Base-by-base conservation (phyloP, 2,113 vertebrate genomes). In the Pipra filicauda region DNA sequence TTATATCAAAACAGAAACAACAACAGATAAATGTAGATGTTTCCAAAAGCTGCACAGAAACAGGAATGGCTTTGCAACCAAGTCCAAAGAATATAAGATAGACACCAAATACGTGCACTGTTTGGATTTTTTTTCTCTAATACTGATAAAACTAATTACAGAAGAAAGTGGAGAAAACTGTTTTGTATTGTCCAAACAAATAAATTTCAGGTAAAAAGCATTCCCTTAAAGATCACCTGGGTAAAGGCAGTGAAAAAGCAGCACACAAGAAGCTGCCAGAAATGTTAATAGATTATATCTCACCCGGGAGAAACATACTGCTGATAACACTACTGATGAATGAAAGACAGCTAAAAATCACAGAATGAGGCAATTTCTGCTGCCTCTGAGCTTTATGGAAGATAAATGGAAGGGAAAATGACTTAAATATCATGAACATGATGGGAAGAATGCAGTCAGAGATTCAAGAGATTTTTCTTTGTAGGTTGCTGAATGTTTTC, bases 281-380 rank as follows among this genome's bases (percentile, higher is more conserved):
- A 89, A 88, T 88, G 43, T 78, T 95, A 87, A 85, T 91, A 96
- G 95, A 87, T 97, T 92, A 8, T 89, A 81, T 91, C 90, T 96
- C 46, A 72, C 66, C 74, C 76, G 48, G 89, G 51, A 93, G 88
- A 88, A 85, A 76, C 75, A 37, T 23, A 24, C 35, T 43, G 72
- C 81, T 59, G 76, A 24, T 95, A 83, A 77, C 69, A 83, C 61
- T 80, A 39, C 35, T 52, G 69, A 74, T 81, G 64, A 91, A 88
- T 61, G 57, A 86, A 78, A 86, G 85, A 44, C 48, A 66, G 70
- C 49, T 30, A 35, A 91, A 87, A 95, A 64, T 28, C 39, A 55
- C 43, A 83, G 75, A 88, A 71, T 41, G 48, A 83, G 35, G 64
- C 75, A 85, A 61, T 93, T 94, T 83, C 46, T 88, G 41, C 71